Evolutionary conservation across 2,797 vertebrate species (phyloP).

Genomic region (Betta splendens): DNA sequence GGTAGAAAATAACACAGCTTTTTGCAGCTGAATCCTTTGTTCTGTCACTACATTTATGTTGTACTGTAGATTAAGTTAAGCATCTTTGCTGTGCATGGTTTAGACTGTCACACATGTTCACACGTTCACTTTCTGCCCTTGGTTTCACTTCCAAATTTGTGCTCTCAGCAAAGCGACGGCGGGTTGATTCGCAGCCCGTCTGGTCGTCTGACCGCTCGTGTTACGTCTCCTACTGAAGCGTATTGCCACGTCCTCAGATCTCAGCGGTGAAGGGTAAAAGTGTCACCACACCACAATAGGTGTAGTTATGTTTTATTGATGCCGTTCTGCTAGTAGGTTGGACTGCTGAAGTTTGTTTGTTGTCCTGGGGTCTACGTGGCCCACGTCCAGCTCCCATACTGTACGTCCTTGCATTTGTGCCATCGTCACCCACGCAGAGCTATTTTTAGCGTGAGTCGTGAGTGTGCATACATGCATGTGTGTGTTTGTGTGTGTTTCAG

Average conservation of each 20-base stretch:
- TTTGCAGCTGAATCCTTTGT: too few relatives aligned
- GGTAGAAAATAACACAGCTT: too few relatives aligned
- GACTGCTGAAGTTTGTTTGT: slow-evolving; percentile 1
- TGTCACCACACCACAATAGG: neutral
- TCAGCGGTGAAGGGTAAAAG: neutral
- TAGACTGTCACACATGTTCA: neutral
- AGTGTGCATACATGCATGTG: slow-evolving; percentile 39
- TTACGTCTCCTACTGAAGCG: slow-evolving; percentile 29
- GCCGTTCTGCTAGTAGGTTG: neutral
- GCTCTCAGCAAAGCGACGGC: slow-evolving; percentile 19
- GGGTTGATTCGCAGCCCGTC: neutral
- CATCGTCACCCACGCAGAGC: slow-evolving; percentile 64
- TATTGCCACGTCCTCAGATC: neutral
- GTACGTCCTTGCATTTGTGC: slow-evolving; percentile 61
- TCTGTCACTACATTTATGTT: too few relatives aligned
- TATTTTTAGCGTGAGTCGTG: slow-evolving; percentile 76
- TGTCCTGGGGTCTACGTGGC: slow-evolving; percentile 38
- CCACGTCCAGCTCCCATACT: slow-evolving; percentile 66
- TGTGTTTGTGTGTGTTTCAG: slow-evolving; percentile 46
- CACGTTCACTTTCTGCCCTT: slow-evolving; percentile 21
- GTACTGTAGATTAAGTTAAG: too few relatives aligned
- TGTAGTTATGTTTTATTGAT: too few relatives aligned
- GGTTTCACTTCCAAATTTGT: slow-evolving; percentile 38
- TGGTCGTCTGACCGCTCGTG: neutral
- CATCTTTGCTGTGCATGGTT: neutral